A percentile compares a stretch with the other conserved stretches of the same genome.
phyloP scores from a whole-genome alignment of 2,888 invertebrate species.

The Boloria selene region DNA sequence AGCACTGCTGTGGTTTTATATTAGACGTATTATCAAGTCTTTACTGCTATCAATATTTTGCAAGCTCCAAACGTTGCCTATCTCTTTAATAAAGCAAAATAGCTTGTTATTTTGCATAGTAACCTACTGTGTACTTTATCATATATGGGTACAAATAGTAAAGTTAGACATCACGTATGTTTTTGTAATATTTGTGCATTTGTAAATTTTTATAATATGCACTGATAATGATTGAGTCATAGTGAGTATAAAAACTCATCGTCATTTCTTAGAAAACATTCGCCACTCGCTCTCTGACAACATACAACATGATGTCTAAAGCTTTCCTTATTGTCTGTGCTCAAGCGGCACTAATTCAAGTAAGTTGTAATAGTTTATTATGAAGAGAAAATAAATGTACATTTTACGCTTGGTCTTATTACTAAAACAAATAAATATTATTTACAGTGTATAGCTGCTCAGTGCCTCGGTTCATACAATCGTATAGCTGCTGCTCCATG shows the following conservation, averaged over 20 bases:
- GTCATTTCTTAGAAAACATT: conserved; percentile 7
- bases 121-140: not conserved
- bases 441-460: conserved; percentile 42
- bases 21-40: not conserved
- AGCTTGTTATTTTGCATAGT: conserved; percentile 3
- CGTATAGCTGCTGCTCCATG: conserved; percentile 3
- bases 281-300: not conserved
- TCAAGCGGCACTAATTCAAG: conserved; percentile 46
- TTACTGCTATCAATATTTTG: not conserved
- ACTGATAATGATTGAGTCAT: not conserved
- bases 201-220: not conserved
- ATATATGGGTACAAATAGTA: not conserved
- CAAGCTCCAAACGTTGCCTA: conserved; percentile 1
- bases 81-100: not conserved
- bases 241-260: not conserved
- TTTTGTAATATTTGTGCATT: not conserved
- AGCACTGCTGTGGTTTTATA: not conserved
- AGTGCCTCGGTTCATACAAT: conserved; percentile 34
- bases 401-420: not conserved
- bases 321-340: conserved; percentile 44
- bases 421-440: not conserved
- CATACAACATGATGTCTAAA: conserved; percentile 42
- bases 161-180: conserved; percentile 2
- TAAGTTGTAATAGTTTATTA: conserved; percentile 21
- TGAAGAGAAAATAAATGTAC: not conserved